Conservation (phyloP, 2,797 vertebrate species). For the Oceanodroma leucorhoa region DNA sequence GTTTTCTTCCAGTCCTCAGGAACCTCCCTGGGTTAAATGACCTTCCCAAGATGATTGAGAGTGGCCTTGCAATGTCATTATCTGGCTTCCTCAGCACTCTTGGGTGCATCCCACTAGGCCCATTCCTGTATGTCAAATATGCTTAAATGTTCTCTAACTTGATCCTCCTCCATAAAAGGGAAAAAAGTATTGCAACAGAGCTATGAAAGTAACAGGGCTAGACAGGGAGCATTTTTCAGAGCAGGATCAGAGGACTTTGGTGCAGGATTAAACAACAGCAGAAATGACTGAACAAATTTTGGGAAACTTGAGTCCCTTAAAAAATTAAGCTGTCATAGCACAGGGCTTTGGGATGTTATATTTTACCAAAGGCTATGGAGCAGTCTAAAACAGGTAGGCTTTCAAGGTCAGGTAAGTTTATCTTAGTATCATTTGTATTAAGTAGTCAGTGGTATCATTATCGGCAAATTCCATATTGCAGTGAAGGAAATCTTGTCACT, state of each 20-base stretch:
- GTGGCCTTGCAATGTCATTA: neutral
- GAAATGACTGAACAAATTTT: neutral
- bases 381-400: neutral
- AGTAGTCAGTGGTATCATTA: neutral
- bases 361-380: neutral
- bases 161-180: neutral
- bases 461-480: neutral
- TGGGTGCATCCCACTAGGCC: neutral
- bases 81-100: neutral
- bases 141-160: neutral
- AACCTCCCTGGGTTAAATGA: neutral
- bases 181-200: neutral
- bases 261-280: neutral
- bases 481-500: neutral
- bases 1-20: neutral
- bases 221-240: neutral
- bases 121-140: neutral
- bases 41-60: neutral
- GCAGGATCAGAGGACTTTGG: neutral
- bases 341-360: neutral
- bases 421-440: neutral
- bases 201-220: neutral
- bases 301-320: neutral
- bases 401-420: neutral
- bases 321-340: neutral